These are phyloP conservation scores for Pao palembangensis DNA, from an alignment of 2,113 vertebrate genomes.

Conservation along the genomic window DNA sequence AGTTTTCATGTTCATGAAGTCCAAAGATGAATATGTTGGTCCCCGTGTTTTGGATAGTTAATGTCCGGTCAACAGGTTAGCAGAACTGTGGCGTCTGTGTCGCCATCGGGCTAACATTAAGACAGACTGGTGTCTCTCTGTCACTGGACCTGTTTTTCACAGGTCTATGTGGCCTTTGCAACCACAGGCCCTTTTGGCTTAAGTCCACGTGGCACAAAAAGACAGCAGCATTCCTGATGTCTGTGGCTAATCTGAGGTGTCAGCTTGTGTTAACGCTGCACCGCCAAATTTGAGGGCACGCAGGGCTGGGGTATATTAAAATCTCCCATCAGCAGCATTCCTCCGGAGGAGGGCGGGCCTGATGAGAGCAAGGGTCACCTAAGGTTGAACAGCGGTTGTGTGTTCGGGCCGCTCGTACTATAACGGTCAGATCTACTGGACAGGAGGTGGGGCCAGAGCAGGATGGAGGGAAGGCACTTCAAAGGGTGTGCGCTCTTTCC, in stretches of 20 bases:
- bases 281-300: conserved; percentile 93
- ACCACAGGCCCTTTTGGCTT: conserved; percentile 89
- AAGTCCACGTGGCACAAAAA: conserved; percentile 94
- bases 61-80: neutral
- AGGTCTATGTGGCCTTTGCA: conserved; percentile 83
- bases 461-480: conserved; percentile 60
- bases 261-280: conserved; percentile 98
- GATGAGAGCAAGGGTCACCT: conserved; percentile 62
- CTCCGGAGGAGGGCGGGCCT: conserved; percentile 81
- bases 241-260: conserved; percentile 99
- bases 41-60: neutral
- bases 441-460: conserved; percentile 51
- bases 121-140: conserved; percentile 18
- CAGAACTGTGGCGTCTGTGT: neutral
- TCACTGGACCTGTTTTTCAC: conserved; percentile 78
- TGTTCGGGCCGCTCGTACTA: conserved; percentile 56
- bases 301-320: conserved; percentile 94
- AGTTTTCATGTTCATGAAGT: too few relatives aligned
- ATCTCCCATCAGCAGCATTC: conserved; percentile 93
- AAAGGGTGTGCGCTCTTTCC: conserved; percentile 55
- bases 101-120: neutral
- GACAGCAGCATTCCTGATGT: conserved; percentile 95
- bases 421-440: conserved; percentile 57
- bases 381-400: conserved; percentile 71
- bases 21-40: too few relatives aligned